Conservation (phyloP, 30 jellyfish, hydroid and myxozoan genomes). For the Aurelia sp. region DNA sequence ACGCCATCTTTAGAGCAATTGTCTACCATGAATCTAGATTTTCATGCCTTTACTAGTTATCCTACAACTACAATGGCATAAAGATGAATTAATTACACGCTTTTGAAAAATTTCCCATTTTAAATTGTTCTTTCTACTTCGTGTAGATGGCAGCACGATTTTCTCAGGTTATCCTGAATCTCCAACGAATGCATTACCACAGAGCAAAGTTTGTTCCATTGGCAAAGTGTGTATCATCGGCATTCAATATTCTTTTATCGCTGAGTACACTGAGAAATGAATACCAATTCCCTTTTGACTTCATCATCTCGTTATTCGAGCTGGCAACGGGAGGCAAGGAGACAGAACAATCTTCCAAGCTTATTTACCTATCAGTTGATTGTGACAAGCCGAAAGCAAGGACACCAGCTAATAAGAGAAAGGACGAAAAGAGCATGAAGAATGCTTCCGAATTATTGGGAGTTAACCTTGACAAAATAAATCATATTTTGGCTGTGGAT, state of each 20-base stretch:
- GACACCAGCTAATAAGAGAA: not conserved
- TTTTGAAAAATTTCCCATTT: too few species aligned
- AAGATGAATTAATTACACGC: too few species aligned
- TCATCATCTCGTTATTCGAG: constrained; percentile 40
- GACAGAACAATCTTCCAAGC: not conserved
- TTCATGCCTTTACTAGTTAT: too few species aligned
- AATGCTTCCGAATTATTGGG: constrained; percentile 57
- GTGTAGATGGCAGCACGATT: constrained; percentile 58
- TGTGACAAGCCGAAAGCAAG: not conserved
- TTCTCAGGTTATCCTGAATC: constrained; percentile 20
- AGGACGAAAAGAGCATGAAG: constrained; percentile 7
- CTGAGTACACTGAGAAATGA: constrained; percentile 31
- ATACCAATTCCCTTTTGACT: constrained; percentile 52
- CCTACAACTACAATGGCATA: too few species aligned
- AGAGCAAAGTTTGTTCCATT: constrained; percentile 41
- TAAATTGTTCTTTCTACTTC: too few species aligned
- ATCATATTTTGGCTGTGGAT: constrained; percentile 17
- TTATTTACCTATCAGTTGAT: constrained; percentile 3
- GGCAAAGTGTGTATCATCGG: constrained; percentile 44
- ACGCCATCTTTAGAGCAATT: too few species aligned
- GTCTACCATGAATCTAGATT: too few species aligned
- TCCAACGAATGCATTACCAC: constrained; percentile 36
- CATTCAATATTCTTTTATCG: constrained; percentile 35
- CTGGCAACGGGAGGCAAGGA: constrained; percentile 29
- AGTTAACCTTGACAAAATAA: constrained; percentile 46